Base-by-base conservation (phyloP, 2,888 invertebrate species). In the Lepidocyrtoides sp. region DNA sequence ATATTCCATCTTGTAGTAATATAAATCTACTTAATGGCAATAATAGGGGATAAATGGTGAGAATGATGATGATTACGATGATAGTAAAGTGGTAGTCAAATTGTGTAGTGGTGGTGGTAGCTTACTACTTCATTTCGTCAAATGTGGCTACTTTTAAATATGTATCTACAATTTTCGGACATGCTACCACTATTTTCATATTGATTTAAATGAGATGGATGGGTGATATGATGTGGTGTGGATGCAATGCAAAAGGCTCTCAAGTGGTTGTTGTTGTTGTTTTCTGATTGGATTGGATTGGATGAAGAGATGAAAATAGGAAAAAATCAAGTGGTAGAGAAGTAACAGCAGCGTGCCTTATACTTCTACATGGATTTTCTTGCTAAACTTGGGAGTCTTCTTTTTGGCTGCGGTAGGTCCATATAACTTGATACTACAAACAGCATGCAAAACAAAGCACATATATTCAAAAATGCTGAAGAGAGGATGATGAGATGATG, bases 161-260 rank as follows among this genome's bases (percentile, higher is more conserved):
- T 75, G 4, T 44, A 7, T 36, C 32, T 20, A 20, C n/a, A 14
- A 23, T 44, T 72, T 41, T 72, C 72, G 44, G 44, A 44, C 72
- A 72, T 20, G 72, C 41, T 17, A 36, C 12, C 12, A 29, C n/a
- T n/a, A n/a, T n/a, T n/a, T n/a, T 41, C 12, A 66, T 75, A 84
- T 90, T 90, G 89, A 90, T 90, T 90, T 90, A 90, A 90, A 90
- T 90, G 89, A 79, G n/a, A n/a, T n/a, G n/a, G 84, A 83, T 29
- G 86, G 57, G 41, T 63, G 54, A 66, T 48, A 51, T 8, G 14
- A 32, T 57, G n/a, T 29, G 48, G 48, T 14, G 69, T 32, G 48
- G 72, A 83, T 26, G 48, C 48, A 54, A 57, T 79, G 54, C 57
- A 79, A 20, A 54, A 57, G 77, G n/a, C n/a, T n/a, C 86, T 86